Base-by-base conservation (phyloP, 2,797 vertebrate species). In the Bradypodion ventrale region DNA sequence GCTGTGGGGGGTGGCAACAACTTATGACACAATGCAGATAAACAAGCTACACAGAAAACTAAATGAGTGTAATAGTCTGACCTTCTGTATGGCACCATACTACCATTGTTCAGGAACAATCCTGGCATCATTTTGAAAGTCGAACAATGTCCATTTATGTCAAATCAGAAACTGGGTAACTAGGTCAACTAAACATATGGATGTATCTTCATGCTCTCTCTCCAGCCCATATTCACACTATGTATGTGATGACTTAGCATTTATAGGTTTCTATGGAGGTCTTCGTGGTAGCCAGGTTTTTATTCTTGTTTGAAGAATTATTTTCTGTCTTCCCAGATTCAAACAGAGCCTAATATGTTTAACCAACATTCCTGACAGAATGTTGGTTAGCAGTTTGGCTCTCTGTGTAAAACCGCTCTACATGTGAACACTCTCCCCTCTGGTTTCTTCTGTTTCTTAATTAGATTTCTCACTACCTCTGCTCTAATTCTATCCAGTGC, bases 201-300 rank as follows among this genome's bases (percentile, higher is more conserved):
- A 59, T 60, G 80, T 83, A 69, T 88, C 66, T 42, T 78, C 12
- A 59, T 75, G 13, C 49, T 25, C 40, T 44, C 27, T 35, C 32
- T 19, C 82, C 82, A n/a, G 78, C 62, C 23, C 81, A 52, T 44
- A 77, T 49, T 87, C 63, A 21, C 15, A 56, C 52, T 56, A 23
- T 91, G 16, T 59, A 37, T 80, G 44, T 56, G 52, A 56, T 56
- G 52, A n/a, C 60, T 77, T 73, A 74, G 68, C 81, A 87, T 85
- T 89, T 85, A 83, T 9, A 52, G n/a, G 46, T 77, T 89, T 72
- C 40, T 65, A 49, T 37, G 19, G 52, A 56, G 19, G n/a, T 84
- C 90, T 49, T 77, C 83, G 44, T 77, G 66, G 78, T 89, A 86
- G 63, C 83, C 83, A 75, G 42, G 7, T 68, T 87, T 59, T 59